phyloP scores from a whole-genome alignment of 2,113 vertebrate genomes.

The Sapayoa aenigma region DNA sequence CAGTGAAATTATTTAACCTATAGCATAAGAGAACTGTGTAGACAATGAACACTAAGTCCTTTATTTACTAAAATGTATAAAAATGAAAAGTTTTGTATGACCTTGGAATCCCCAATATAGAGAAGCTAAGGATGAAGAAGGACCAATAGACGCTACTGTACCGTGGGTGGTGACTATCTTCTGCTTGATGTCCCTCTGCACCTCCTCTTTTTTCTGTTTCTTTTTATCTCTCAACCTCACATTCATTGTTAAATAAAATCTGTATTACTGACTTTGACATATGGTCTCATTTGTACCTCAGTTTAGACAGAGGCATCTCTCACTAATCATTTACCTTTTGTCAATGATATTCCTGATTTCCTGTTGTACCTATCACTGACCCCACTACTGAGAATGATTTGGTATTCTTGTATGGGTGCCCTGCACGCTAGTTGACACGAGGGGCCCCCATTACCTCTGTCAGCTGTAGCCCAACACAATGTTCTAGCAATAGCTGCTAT shows the following conservation, averaged over 20 bases:
- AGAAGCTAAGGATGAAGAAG: not conserved
- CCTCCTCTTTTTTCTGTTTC: not conserved
- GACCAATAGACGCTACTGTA: accelerated
- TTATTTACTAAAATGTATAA: not conserved
- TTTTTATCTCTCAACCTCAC: not conserved
- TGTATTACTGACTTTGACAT: not conserved
- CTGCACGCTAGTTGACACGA: not conserved
- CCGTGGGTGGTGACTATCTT: not conserved
- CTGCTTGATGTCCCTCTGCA: not conserved
- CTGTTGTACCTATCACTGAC: not conserved
- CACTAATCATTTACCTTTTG: not conserved
- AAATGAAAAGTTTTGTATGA: not conserved
- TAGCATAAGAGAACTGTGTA: not conserved
- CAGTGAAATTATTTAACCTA: not conserved
- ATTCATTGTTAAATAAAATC: not conserved
- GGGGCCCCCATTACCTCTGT: accelerated
- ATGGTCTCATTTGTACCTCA: not conserved
- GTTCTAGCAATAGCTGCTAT: not conserved
- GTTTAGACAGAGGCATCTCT: not conserved
- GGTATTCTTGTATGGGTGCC: not conserved
- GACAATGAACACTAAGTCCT: not conserved
- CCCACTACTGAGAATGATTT: not conserved
- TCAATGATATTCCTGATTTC: not conserved
- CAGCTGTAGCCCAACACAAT: not conserved
- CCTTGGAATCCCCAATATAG: not conserved